A percentile compares a stretch with the other conserved stretches of the same genome.
These are phyloP conservation scores for Dendropsophus ebraccatus DNA, from an alignment of 2,113 vertebrate species.

Conservation along the genomic window DNA sequence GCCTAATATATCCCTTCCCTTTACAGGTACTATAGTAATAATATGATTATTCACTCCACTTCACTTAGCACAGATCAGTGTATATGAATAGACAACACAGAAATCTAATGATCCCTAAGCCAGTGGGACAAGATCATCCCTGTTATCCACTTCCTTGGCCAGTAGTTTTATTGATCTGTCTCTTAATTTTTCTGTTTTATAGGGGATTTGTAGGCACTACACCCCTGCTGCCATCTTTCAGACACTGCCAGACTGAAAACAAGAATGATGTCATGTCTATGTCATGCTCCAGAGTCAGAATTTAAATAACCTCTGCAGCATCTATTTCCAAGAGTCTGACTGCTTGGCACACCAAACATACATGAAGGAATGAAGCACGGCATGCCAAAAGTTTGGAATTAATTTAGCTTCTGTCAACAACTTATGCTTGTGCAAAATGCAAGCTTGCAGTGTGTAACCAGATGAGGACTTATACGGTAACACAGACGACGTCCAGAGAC, in stretches of 20 bases:
- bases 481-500: constrained; percentile 43
- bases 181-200: neutral
- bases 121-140: too few relatives aligned
- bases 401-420: constrained; percentile 59
- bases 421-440: constrained; percentile 53
- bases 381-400: constrained; percentile 58
- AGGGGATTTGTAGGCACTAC: neutral
- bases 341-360: constrained; percentile 55
- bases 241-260: constrained; percentile 39
- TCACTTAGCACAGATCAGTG: too few relatives aligned
- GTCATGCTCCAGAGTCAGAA: constrained; percentile 46
- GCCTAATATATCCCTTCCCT: too few relatives aligned
- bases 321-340: constrained; percentile 54
- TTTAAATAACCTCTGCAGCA: constrained; percentile 34
- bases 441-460: constrained; percentile 46
- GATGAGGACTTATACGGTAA: constrained; percentile 59
- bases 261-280: constrained; percentile 47
- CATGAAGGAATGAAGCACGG: constrained; percentile 45
- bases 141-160: too few relatives aligned
- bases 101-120: too few relatives aligned
- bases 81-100: too few relatives aligned
- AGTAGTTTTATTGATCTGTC: too few relatives aligned
- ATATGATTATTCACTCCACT: too few relatives aligned
- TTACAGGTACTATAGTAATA: too few relatives aligned
- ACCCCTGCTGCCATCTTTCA: constrained; percentile 1